Evolutionary conservation across 1,140 invertebrate species (phyloP).

Genomic region (Plectrocnemia conspersa): DNA sequence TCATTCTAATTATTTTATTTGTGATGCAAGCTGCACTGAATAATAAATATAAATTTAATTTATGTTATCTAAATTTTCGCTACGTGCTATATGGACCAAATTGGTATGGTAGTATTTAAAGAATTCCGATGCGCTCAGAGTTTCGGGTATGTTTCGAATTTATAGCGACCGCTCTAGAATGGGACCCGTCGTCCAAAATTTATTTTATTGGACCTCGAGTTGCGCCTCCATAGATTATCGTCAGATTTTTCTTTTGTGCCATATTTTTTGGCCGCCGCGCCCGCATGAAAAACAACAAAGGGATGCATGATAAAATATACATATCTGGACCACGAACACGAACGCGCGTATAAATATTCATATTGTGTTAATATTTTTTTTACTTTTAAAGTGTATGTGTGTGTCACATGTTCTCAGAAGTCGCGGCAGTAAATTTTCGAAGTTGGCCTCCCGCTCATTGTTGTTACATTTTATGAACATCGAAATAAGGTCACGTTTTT

Average conservation of each 20-base stretch:
- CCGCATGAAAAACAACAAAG: constrained; percentile 16
- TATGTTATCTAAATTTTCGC: too few species aligned
- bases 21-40: too few species aligned
- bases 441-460: constrained; percentile 19
- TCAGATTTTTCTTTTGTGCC: constrained; percentile 27
- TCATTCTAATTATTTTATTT: too few species aligned
- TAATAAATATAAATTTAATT: too few species aligned
- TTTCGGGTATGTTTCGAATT: constrained; percentile 17
- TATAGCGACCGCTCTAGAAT: constrained; percentile 18
- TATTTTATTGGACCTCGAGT: constrained; percentile 32
- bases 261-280: constrained; percentile 28
- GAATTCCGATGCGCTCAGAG: constrained; percentile 4
- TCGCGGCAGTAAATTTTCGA: constrained; percentile 28
- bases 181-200: constrained; percentile 29
- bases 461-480: constrained; percentile 20
- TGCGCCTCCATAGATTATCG: constrained; percentile 26
- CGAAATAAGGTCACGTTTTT: constrained; percentile 31
- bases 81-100: too few species aligned
- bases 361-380: constrained; percentile 12
- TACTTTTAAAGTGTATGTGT: too few species aligned
- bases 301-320: constrained; percentile 29
- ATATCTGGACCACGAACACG: constrained; percentile 27
- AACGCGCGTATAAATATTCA: not conserved
- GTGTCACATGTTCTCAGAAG: constrained; percentile 3
- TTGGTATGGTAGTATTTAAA: constrained; percentile 4